Evolutionary conservation across 37 sponge, comb jelly and placozoan species (phyloP), one percentile per base, ranked within the genome.

Genomic region (Axinella damicornis): DNA sequence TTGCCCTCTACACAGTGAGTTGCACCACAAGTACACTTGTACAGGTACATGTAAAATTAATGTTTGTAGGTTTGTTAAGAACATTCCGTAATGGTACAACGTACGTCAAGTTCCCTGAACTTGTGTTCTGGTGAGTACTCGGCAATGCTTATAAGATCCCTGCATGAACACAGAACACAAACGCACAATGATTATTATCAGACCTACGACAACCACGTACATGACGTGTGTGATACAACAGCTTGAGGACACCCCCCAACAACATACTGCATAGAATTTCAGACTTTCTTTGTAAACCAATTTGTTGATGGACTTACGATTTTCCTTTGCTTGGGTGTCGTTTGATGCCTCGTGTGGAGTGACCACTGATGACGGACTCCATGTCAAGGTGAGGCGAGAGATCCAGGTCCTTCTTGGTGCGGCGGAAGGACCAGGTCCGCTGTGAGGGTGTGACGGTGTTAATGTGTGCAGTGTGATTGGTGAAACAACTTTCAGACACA

Each of bases 61-160:
- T n/a, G n/a, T n/a, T n/a, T n/a, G n/a, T n/a, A n/a, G n/a, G n/a
- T n/a, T n/a, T n/a, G n/a, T n/a, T n/a, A n/a, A n/a, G n/a, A n/a
- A n/a, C n/a, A n/a, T n/a, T n/a, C n/a, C n/a, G 46, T 4, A 46
- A 28, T 25, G 20, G 2, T 11, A 35, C 15, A 69, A 75, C 85
- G 78, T 33, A 84, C 83, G 71, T 89, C 90, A 0, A 41, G 19
- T 20, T 89, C 90, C 31, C 58, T 80, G 28, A 59, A 56, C 46
- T 41, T 41, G 19, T 32, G 25, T 2, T 77, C 83, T 14, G 78
- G 69, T 30, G 64, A 20, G 30, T 73, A 73, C 56, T 89, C 90
- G 12, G 90, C 83, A 14, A 89, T 89, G 62, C 90, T 89, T 41
- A 84, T 83, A 58, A 89, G 80, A 54, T 89, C 90, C 22, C 90